phyloP scores from a whole-genome alignment of 2,888 invertebrate genomes.

The Himalopsyche kuldschensis region DNA sequence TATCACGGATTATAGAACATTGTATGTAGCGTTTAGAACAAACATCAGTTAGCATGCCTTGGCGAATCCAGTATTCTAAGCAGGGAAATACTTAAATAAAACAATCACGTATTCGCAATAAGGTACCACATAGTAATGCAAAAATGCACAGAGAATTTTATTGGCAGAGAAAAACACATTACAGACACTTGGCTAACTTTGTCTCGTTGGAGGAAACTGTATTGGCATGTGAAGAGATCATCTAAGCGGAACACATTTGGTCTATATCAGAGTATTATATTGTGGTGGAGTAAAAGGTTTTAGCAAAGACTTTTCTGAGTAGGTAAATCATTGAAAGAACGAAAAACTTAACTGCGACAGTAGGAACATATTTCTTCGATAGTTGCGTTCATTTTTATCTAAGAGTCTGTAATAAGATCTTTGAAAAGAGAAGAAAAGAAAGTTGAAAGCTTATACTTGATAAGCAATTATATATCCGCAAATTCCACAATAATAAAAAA shows the following conservation, averaged over 20 bases:
- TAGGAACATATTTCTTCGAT: background rate
- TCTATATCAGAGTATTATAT: background rate
- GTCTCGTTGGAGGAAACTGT: background rate
- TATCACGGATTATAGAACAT: too few species aligned
- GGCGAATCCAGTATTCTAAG: background rate
- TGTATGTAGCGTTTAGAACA: background rate
- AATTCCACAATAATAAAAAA: too few species aligned
- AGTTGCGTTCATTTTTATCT: background rate
- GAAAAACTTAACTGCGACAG: background rate
- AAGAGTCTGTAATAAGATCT: background rate
- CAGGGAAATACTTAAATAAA: background rate
- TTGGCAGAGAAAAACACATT: slow-evolving; percentile 1
- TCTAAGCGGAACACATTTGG: background rate
- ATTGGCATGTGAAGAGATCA: background rate
- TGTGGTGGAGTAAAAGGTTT: background rate
- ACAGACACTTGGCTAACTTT: background rate
- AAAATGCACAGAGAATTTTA: slow-evolving; percentile 11
- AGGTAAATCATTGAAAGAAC: background rate
- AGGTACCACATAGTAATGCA: slow-evolving; percentile 3
- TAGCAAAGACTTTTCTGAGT: background rate
- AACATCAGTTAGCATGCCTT: background rate
- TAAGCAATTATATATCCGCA: too few species aligned
- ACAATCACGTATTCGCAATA: slow-evolving; percentile 11
- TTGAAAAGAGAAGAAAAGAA: too few species aligned
- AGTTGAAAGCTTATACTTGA: too few species aligned